Evolutionary conservation across 2,888 invertebrate genomes (phyloP).

Genomic region (Synanthedon tipuliformis): DNA sequence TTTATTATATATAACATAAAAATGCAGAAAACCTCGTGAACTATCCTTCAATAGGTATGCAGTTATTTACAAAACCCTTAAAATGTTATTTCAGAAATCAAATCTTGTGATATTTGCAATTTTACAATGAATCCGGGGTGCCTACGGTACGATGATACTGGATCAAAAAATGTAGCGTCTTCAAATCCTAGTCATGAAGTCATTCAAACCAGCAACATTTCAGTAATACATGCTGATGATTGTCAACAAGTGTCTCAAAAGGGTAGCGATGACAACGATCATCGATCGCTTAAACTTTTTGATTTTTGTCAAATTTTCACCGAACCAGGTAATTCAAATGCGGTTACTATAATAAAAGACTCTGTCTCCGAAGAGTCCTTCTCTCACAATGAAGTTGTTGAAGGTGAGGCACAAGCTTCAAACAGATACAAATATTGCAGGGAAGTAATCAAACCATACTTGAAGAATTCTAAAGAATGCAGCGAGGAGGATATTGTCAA

Average conservation of each 20-base stretch:
- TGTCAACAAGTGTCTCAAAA: neutral
- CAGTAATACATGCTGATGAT: neutral
- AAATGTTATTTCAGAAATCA: too few relatives aligned
- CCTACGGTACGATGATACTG: too few relatives aligned
- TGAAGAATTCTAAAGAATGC: slow-evolving; percentile 17
- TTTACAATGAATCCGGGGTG: too few relatives aligned
- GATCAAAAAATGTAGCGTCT: neutral
- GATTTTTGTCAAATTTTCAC: slow-evolving; percentile 22
- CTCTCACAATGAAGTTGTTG: neutral
- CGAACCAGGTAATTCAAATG: slow-evolving; percentile 16
- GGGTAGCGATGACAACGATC: slow-evolving; percentile 8
- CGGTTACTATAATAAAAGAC: slow-evolving; percentile 21
- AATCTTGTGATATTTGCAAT: too few relatives aligned
- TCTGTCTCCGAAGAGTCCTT: slow-evolving; percentile 20
- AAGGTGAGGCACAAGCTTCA: neutral
- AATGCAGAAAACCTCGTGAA: too few relatives aligned
- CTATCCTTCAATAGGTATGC: too few relatives aligned
- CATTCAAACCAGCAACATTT: neutral
- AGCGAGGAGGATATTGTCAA: slow-evolving; percentile 19
- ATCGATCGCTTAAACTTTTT: slow-evolving; percentile 15
- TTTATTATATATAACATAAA: too few relatives aligned
- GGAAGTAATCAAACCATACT: slow-evolving; percentile 30
- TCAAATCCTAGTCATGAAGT: neutral
- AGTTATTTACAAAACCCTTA: too few relatives aligned
- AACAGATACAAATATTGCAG: slow-evolving; percentile 23